Evolutionary conservation across 1,140 invertebrate species (phyloP).

Genomic region (Neodiprion fabricii): DNA sequence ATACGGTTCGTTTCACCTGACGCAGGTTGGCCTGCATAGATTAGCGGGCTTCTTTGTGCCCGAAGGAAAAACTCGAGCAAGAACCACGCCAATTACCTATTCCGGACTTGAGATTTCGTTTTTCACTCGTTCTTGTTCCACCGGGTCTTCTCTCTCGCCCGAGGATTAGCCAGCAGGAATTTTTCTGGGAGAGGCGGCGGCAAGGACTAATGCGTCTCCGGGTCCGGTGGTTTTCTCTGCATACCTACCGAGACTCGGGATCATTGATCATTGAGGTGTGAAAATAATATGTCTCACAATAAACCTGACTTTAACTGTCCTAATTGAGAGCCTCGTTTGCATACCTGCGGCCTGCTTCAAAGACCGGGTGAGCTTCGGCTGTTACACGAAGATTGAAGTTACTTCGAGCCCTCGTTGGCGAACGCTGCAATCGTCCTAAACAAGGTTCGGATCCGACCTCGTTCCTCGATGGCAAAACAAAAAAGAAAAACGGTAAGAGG

Average conservation of each 20-base stretch:
- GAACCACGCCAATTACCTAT: not conserved
- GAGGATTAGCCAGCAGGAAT: not conserved
- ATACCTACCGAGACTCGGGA: not conserved
- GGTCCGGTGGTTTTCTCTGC: not conserved
- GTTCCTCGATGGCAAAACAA: not conserved
- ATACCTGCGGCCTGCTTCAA: constrained; percentile 26
- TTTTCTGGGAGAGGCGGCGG: no score
- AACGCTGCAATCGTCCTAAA: no score
- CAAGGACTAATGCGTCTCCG: not conserved
- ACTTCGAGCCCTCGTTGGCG: no score
- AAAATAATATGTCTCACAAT: constrained; percentile 41
- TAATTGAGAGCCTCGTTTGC: constrained; percentile 25
- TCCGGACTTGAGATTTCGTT: not conserved
- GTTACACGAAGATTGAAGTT: no score
- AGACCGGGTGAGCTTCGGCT: not conserved
- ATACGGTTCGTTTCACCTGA: no score
- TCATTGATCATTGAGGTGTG: constrained; percentile 13
- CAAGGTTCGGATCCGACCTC: no score
- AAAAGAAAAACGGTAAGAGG: not conserved
- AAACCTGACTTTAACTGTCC: constrained; percentile 45
- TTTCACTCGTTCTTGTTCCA: not conserved
- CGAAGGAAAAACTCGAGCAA: not conserved
- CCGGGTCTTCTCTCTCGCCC: not conserved
- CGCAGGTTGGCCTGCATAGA: no score
- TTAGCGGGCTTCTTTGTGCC: not conserved